Percentiles rank a stretch among this genome's conserved stretches.
Conservation (phyloP, 2,113 vertebrate genomes). For the Muntiacus muntjak region DNA sequence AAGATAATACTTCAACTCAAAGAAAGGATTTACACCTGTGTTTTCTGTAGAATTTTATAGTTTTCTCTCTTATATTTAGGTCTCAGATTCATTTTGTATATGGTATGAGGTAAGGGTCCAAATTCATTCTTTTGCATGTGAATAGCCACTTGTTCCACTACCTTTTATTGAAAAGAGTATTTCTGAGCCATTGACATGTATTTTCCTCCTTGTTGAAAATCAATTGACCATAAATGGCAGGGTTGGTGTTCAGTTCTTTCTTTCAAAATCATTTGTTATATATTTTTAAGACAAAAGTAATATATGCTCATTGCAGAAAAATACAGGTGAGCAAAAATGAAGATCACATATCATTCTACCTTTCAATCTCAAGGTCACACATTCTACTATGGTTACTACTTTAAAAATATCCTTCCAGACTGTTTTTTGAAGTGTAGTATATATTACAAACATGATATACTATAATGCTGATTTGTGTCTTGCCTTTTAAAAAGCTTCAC, state of each 20-base stretch:
- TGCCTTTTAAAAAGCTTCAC: background rate
- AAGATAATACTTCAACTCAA: conserved; percentile 5
- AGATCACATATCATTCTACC: conserved; percentile 9
- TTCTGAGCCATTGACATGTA: conserved; percentile 1
- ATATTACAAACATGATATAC: background rate
- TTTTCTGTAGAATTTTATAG: background rate
- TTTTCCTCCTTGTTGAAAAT: conserved; percentile 37
- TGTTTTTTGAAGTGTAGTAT: conserved; percentile 6
- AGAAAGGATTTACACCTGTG: background rate
- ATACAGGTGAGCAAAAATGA: conserved; percentile 25
- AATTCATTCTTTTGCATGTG: background rate
- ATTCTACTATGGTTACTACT: background rate
- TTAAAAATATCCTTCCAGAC: background rate
- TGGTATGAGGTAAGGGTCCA: background rate
- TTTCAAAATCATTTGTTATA: conserved; percentile 24
- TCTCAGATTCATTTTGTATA: background rate
- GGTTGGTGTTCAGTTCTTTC: conserved; percentile 19
- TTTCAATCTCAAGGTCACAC: conserved; percentile 20
- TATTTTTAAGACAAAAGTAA: background rate
- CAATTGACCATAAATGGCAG: conserved; percentile 20
- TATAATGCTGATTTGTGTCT: conserved; percentile 12
- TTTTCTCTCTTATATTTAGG: conserved; percentile 9
- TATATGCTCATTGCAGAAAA: conserved; percentile 25
- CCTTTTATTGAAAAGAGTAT: conserved; percentile 2
- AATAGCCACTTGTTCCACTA: background rate